Percentiles rank a stretch among this genome's conserved stretches.
Evolutionary conservation across 2,888 invertebrate genomes (phyloP).

Genomic region (Lepidocyrtinus sp.): DNA sequence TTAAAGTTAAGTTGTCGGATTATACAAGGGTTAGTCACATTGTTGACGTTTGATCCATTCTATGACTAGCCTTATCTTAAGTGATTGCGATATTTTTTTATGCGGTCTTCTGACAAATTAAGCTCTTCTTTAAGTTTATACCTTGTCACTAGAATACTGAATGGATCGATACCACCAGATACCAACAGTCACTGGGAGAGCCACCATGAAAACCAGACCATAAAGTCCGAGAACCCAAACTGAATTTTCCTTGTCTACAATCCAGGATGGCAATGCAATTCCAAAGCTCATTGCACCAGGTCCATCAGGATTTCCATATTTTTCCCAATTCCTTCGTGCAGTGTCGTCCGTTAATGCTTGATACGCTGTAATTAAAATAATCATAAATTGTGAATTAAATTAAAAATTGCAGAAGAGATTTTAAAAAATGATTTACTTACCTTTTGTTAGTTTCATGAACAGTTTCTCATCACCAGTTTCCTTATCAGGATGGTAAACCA

Average conservation of each 20-base stretch:
- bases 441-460: conserved; percentile 98
- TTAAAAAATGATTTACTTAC: conserved; percentile 73
- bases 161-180: conserved; percentile 99
- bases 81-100: too few relatives aligned
- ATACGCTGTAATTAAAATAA: conserved; percentile 73
- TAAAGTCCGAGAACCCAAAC: conserved; percentile 95
- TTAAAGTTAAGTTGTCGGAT: not conserved
- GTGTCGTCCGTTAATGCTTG: conserved; percentile 97
- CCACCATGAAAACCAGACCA: conserved; percentile 98
- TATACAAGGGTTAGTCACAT: too few relatives aligned
- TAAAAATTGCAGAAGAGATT: not conserved
- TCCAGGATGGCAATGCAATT: conserved; percentile 99
- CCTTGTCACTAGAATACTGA: conserved; percentile 95
- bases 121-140: too few relatives aligned
- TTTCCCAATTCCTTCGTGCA: conserved; percentile 97
- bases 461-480: conserved; percentile 97
- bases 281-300: conserved; percentile 99
- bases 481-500: conserved; percentile 97
- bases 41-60: too few relatives aligned
- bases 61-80: too few relatives aligned
- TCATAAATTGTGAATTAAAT: not conserved
- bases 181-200: conserved; percentile 91
- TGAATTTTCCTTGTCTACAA: conserved; percentile 99
- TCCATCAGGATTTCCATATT: conserved; percentile 99
- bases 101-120: too few relatives aligned